A percentile compares a stretch with the other conserved stretches of the same genome.
These are phyloP conservation scores for Bilobella aurantiaca DNA, from an alignment of 1,140 invertebrate genomes.

Conservation along the genomic window DNA sequence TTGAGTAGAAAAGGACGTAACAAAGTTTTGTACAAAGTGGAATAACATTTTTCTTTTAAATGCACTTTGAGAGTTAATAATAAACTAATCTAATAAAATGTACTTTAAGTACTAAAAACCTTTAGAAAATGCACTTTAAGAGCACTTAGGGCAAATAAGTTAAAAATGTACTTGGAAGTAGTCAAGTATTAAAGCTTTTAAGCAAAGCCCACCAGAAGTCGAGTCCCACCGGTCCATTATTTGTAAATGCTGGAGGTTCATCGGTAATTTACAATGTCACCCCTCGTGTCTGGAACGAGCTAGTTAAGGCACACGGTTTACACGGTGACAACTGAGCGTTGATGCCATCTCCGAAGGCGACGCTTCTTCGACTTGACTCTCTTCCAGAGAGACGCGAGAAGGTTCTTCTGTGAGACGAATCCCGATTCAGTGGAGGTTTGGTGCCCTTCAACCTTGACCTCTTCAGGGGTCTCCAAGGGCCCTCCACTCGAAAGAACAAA, in stretches of 20 bases:
- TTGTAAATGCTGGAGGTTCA: not conserved
- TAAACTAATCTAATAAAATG: too few relatives aligned
- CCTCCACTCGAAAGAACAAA: conserved; percentile 9
- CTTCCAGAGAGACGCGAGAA: not conserved
- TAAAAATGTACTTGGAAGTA: too few relatives aligned
- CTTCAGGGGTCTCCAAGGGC: not conserved
- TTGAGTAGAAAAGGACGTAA: too few relatives aligned
- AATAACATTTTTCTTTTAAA: too few relatives aligned
- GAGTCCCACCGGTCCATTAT: not conserved
- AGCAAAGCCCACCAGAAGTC: not conserved
- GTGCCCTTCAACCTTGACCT: not conserved
- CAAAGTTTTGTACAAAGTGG: too few relatives aligned
- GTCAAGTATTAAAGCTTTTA: too few relatives aligned
- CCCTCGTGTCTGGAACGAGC: not conserved
- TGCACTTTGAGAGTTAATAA: too few relatives aligned
- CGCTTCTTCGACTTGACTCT: not conserved
- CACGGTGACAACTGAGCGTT: not conserved
- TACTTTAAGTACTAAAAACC: too few relatives aligned
- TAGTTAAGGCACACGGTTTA: conserved; percentile 1
- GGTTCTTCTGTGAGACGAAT: not conserved
- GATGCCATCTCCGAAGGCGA: not conserved
- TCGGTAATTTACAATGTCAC: not conserved
- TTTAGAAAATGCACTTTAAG: too few relatives aligned
- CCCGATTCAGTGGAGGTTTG: not conserved
- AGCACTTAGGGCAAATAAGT: too few relatives aligned